These are phyloP conservation scores for Apis dorsata DNA, from an alignment of 1,140 invertebrate species.

Conservation along the genomic window DNA sequence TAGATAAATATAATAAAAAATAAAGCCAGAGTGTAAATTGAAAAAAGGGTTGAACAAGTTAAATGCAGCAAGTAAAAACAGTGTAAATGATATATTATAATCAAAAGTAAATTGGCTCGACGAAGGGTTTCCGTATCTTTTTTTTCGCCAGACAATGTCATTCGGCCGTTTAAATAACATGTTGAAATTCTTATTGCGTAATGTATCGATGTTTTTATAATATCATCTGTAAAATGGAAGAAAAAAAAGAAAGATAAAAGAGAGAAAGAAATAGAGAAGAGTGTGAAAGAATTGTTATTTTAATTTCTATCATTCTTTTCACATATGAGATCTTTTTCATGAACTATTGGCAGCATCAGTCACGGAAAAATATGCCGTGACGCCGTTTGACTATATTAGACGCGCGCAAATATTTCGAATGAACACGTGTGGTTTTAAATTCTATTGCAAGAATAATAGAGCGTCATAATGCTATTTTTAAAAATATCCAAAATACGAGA, in stretches of 20 bases:
- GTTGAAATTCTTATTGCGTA: slow-evolving; percentile 12
- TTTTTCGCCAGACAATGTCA: neutral
- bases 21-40: neutral
- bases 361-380: slow-evolving; percentile 16
- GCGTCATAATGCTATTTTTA: neutral
- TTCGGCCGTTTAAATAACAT: neutral
- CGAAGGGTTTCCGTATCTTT: slow-evolving; percentile 4
- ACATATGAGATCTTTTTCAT: neutral
- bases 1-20: neutral
- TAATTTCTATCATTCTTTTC: slow-evolving; percentile 15
- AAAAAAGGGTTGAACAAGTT: neutral
- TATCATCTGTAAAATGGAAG: neutral
- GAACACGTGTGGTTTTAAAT: slow-evolving; percentile 7
- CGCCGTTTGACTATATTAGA: slow-evolving; percentile 13
- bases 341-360: slow-evolving; percentile 17
- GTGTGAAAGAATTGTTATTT: neutral
- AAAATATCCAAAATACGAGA: neutral
- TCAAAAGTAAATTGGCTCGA: slow-evolving; percentile 34
- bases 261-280: no score
- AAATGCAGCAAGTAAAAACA: neutral
- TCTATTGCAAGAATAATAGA: slow-evolving; percentile 25
- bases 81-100: neutral
- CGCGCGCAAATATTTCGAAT: slow-evolving; percentile 3
- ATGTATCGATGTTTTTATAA: slow-evolving; percentile 2
- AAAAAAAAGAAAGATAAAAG: neutral